Evolutionary conservation across 2,888 invertebrate genomes (phyloP), one percentile per base, ranked within the genome.

Genomic region (Drosophila crucigera): DNA sequence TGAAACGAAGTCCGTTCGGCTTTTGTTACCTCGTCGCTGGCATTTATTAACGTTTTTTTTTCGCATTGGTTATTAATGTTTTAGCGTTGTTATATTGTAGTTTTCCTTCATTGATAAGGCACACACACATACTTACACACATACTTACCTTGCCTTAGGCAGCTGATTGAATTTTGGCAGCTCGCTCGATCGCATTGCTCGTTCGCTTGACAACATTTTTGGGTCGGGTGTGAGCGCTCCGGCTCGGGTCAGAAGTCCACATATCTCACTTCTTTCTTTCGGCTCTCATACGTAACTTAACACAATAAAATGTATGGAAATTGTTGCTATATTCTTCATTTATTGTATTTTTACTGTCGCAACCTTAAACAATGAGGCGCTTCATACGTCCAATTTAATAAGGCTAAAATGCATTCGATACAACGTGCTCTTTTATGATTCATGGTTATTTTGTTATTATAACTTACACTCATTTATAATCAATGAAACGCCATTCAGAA

Each of bases 21-120:
- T 66, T 58, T 75, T 58, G 53, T 61, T 60, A 52, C 60, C 31
- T 66, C 49, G 52, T 50, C 50, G 31, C 54, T 69, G 22, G 52
- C 47, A 70, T 61, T 71, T 76, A 60, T 73, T 73, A 69, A 79
- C 66, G 54, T 47, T 68, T 65, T 74, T 64, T 69, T 64, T 69
- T 82, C 62, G 80, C 89, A 82, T 84, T 73, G 84, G 85, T 68
- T 85, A 87, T 76, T 87, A 73, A 73, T 87, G 87, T 82, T 80
- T 76, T 53, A 67, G 54, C 64, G 67, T 72, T 65, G 68, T 84
- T 85, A 89, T 74, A 78, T 80, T 89, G 74, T 77, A 67, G 84
- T 87, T 89, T 82, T 89, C 85, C 85, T 85, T 84, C 83, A 55
- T 74, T 85, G 89, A 85, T 85, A 89, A 85, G 64, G 49, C n/a